Base-by-base conservation (phyloP, 2,888 invertebrate genomes). In the Dryomyza anilis region DNA sequence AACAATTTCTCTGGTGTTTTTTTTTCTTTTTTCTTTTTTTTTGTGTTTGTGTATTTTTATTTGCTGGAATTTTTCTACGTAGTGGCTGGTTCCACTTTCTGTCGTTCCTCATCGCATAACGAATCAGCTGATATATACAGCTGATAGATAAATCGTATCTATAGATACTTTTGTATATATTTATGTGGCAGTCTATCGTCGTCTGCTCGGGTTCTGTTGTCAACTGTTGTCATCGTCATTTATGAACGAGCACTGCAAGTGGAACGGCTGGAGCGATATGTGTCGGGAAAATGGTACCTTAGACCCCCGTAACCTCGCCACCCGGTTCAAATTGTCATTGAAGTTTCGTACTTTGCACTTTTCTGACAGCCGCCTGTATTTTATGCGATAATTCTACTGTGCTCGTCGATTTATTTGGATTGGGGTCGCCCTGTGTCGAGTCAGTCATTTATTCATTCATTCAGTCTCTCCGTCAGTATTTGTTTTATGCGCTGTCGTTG, bases 81-180 rank as follows among this genome's bases (percentile, higher is more conserved):
- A 21, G 55, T 33, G 23, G 36, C 23, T 36, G 21, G 23, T 36
- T 27, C 23, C 12, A 19, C 10, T 55, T 19, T 36, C 27, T 27
- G 27, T 50, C 8, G 16, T 48, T 50, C 8, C 1, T 50, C 5
- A 27, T 55, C 14, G 36, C 23, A 36, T 55, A 55, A 50, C 21
- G 36, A 36, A 55, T 55, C 36, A 55, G 33, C 55, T 55, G 55
- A 55, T 55, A 33, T 39, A 48, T 14, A 25, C 25, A 50, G 55
- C 55, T 36, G 55, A 55, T 55, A 55, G 19, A 16, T 33, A 29
- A 19, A 53, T 16, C 30, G 4, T 30, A 33, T 10, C 19, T 27
- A 29, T 52, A 12, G 14, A 14, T 25, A 25, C 25, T 25, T 50
- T 3, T 50, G 23, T 50, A 25, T 50, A 14, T 50, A 43, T 43